Evolutionary conservation across 53 echinoderm and acorn worm species (phyloP).

Genomic region (Paracentrotus lividus): DNA sequence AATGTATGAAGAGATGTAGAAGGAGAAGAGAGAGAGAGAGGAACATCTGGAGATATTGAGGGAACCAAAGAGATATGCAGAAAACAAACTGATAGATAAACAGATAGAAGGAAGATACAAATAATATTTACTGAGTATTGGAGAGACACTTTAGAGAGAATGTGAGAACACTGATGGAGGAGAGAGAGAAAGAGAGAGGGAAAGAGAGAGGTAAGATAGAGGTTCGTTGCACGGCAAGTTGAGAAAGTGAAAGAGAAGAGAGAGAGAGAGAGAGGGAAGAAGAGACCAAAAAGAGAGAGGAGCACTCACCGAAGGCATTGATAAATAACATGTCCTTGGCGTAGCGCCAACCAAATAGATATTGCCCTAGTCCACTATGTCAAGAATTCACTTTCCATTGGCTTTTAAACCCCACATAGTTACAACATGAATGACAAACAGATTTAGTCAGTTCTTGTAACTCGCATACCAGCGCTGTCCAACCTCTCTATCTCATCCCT

Average conservation of each 20-base stretch:
- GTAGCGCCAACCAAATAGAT: background rate
- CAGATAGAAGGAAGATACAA: background rate
- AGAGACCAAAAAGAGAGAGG: background rate
- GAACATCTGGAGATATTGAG: no score
- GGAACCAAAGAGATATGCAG: no score
- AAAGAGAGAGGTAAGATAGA: background rate
- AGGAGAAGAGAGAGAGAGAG: no score
- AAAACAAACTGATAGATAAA: background rate
- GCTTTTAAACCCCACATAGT: constrained; percentile 36
- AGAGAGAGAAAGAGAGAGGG: background rate
- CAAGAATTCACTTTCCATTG: constrained; percentile 36
- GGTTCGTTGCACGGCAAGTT: background rate
- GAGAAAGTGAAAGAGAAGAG: background rate
- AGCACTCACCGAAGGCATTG: background rate
- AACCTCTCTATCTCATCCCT: background rate
- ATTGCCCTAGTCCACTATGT: constrained; percentile 39
- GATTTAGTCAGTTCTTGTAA: constrained; percentile 34
- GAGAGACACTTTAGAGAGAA: background rate
- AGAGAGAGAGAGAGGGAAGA: background rate
- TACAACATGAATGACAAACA: constrained; percentile 50
- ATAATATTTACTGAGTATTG: no score
- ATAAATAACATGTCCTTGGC: constrained; percentile 24
- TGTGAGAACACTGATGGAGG: background rate
- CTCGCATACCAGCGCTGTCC: constrained; percentile 1
- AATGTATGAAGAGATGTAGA: no score